These are phyloP conservation scores for Antedon mediterranea DNA, from an alignment of 53 echinoderm and acorn worm species.

Conservation along the genomic window DNA sequence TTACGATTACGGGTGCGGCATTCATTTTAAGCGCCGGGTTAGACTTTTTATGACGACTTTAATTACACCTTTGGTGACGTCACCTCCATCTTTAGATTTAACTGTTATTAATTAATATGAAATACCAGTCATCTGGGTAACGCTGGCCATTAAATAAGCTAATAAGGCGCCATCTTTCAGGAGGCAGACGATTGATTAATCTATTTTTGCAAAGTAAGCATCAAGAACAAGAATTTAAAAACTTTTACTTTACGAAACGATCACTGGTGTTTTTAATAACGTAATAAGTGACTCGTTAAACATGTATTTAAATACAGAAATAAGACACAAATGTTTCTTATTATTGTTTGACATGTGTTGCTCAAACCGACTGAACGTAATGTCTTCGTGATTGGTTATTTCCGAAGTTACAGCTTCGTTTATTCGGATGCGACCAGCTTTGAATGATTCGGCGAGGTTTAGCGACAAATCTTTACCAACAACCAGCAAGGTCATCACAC, in stretches of 20 bases:
- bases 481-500: background rate
- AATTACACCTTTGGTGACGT: too few relatives aligned
- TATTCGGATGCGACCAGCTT: background rate
- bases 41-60: too few relatives aligned
- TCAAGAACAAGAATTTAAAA: background rate
- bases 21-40: too few relatives aligned
- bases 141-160: background rate
- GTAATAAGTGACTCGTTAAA: background rate
- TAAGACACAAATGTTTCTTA: background rate
- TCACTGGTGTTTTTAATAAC: background rate
- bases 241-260: background rate
- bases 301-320: background rate
- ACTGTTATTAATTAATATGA: too few relatives aligned
- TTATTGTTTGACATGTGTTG: background rate
- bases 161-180: background rate
- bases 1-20: too few relatives aligned
- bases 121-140: background rate
- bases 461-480: background rate
- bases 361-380: background rate
- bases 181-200: background rate
- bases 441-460: background rate
- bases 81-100: too few relatives aligned
- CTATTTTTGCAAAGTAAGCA: background rate
- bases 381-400: background rate
- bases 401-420: background rate